Base-by-base conservation (phyloP, 30 jellyfish, hydroid and myxozoan genomes). In the Sanderia malayensis region DNA sequence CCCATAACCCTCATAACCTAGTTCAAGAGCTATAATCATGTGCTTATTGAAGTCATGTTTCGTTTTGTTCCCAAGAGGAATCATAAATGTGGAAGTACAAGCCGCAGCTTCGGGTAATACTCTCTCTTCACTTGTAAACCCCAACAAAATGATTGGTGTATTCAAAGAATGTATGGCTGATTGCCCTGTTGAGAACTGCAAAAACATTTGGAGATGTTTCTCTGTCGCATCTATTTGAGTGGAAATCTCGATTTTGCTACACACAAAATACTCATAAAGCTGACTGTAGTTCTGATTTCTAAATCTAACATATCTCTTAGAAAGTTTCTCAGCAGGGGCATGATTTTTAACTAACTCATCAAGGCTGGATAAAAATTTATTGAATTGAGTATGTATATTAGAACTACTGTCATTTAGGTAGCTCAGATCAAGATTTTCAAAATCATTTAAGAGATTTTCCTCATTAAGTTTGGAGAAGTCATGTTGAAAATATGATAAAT, bases 1-100 rank as follows among this genome's bases (percentile, higher is more conserved):
- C 19, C 77, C 85, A 55, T 21, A 73, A 23, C 85, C 85, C 31
- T 52, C 85, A 73, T 61, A 52, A 22, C 22, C 85, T 29, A 28
- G 55, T 22, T 73, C 74, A 23, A 73, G 77, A 21, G 74, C 74
- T 1, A 22, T 73, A 41, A 37, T 58, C 74, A 73, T 52, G 78
- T 57, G 22, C 25, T 53, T 20, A 17, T 20, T 2, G 55, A 73
- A 73, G 4, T 27, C 74, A 23, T 27, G 55, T 62, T 62, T 20
- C 4, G 4, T 62, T 20, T 31, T 21, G 57, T 62, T 62, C 19
- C 74, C 74, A 31, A 62, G 74, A 9, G 74, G 74, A 25, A 62
- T 9, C 22, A 62, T 0, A 10, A 62, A 31, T 10, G 74, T 62
- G 4, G 17, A 23, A 9, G 74, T 55, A 31, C 74, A 62, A 25